These are phyloP conservation scores for Mesocentrotus franciscanus DNA, from an alignment of 53 echinoderm and acorn worm species.

Conservation along the genomic window DNA sequence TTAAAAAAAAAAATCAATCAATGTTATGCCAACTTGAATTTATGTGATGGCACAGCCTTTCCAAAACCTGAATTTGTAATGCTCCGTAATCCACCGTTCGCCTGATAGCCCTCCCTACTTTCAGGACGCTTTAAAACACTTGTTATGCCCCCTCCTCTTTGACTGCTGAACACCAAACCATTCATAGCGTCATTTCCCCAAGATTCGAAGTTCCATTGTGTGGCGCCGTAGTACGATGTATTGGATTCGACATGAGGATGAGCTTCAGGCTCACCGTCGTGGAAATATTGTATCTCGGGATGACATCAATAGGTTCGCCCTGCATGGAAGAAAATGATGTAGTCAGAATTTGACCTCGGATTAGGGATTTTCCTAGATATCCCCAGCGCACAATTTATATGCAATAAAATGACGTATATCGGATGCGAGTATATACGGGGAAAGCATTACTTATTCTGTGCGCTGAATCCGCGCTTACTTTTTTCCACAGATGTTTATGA, in stretches of 20 bases:
- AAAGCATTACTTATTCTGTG: background rate
- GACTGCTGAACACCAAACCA: slow-evolving; percentile 6
- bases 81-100: no score
- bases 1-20: no score
- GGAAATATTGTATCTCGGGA: slow-evolving; percentile 41
- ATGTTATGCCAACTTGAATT: background rate
- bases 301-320: background rate
- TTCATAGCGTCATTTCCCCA: slow-evolving; percentile 10
- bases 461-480: background rate
- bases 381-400: background rate
- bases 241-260: slow-evolving; percentile 37
- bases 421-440: background rate
- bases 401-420: slow-evolving; percentile 20
- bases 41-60: background rate
- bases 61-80: no score
- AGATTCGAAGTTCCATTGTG: background rate
- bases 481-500: background rate
- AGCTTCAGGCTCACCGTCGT: background rate
- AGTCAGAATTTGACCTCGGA: slow-evolving; percentile 30
- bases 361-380: background rate
- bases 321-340: slow-evolving; percentile 2
- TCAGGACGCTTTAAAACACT: no score
- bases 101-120: no score
- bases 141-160: background rate
- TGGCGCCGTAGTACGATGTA: slow-evolving; percentile 6